A percentile compares a stretch with the other conserved stretches of the same genome.
phyloP scores from a whole-genome alignment of 2,888 invertebrate genomes.

The Spialia ferax region DNA sequence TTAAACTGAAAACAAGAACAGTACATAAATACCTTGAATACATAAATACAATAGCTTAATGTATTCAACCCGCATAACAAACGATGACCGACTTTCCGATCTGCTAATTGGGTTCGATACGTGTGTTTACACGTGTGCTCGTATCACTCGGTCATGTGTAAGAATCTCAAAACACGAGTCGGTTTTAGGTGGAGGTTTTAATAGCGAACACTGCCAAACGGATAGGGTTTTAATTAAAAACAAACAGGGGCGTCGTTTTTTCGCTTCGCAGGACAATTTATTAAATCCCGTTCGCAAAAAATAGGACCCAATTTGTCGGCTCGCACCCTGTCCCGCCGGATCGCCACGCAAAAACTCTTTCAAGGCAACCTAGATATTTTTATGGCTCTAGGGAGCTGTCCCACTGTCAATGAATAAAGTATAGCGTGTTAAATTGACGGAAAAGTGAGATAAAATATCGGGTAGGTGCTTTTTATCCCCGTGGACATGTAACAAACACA shows the following conservation, averaged over 20 bases:
- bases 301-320: conserved; percentile 36
- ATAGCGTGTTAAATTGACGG: conserved; percentile 7
- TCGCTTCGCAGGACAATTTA: conserved; percentile 35
- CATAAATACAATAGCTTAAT: too few species aligned
- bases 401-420: conserved; percentile 10
- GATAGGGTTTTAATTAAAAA: conserved; percentile 39
- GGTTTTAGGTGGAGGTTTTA: conserved; percentile 12
- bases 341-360: conserved; percentile 34
- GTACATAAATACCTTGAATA: too few species aligned
- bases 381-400: conserved; percentile 21
- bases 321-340: conserved; percentile 17
- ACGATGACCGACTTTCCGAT: too few species aligned
- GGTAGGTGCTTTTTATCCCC: neutral
- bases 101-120: too few species aligned
- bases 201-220: conserved; percentile 23
- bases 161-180: conserved; percentile 6
- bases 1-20: too few species aligned
- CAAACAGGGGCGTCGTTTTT: conserved; percentile 34
- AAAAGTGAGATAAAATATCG: neutral
- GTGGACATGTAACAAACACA: neutral
- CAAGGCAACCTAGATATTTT: conserved; percentile 35
- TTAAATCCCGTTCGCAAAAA: conserved; percentile 37
- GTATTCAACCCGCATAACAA: too few species aligned
- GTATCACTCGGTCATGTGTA: neutral
- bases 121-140: neutral